phyloP scores from a whole-genome alignment of 2,888 invertebrate species.

The Trichogramma dendrolimi region DNA sequence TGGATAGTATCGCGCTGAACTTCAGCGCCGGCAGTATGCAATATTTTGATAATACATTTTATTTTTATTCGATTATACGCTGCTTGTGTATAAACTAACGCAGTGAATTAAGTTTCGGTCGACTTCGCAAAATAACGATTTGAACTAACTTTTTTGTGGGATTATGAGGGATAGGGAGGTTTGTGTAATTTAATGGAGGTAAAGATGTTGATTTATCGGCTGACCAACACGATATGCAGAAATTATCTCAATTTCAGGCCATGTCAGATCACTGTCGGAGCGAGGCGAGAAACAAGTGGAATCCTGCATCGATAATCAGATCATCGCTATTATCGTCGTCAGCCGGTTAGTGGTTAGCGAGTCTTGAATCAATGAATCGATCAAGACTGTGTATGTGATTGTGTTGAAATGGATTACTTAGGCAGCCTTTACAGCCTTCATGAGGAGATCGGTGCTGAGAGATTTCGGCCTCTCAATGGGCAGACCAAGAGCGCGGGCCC shows the following conservation, averaged over 20 bases:
- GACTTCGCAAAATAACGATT: conserved; percentile 8
- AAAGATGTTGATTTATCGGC: neutral
- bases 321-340: too few relatives aligned
- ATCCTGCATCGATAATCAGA: too few relatives aligned
- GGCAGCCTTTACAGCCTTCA: conserved; percentile 45
- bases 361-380: neutral
- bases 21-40: too few relatives aligned
- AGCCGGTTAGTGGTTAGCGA: too few relatives aligned
- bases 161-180: neutral
- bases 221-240: neutral
- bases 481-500: conserved; percentile 78
- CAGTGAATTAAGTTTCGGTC: neutral
- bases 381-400: neutral
- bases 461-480: conserved; percentile 84
- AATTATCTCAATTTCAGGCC: neutral
- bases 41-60: too few relatives aligned
- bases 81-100: too few relatives aligned
- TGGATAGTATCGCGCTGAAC: too few relatives aligned
- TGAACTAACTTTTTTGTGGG: conserved; percentile 2
- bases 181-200: neutral
- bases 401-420: conserved; percentile 7
- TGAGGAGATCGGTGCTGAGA: conserved; percentile 54
- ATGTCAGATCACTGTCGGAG: too few relatives aligned
- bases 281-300: too few relatives aligned
- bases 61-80: too few relatives aligned